Conservation (phyloP, 2,797 vertebrate species). For the Cuniculus paca region DNA sequence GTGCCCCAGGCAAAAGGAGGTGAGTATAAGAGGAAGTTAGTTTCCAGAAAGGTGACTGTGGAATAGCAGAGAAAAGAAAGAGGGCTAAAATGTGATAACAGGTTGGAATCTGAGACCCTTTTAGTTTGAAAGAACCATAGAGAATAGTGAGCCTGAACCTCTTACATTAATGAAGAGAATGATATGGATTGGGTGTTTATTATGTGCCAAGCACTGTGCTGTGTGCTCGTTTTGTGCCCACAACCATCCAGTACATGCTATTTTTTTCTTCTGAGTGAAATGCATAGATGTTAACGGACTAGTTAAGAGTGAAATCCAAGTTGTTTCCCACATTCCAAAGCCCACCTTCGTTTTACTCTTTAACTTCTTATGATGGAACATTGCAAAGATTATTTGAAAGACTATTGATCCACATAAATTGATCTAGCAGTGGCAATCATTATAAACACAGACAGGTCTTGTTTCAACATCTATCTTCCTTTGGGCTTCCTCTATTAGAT, state of each 20-base stretch:
- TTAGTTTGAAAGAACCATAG: not conserved
- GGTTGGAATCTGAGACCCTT: not conserved
- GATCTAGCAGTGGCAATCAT: not conserved
- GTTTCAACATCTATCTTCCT: not conserved
- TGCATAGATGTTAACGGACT: not conserved
- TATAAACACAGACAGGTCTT: not conserved
- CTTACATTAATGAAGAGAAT: not conserved
- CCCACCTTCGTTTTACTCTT: not conserved
- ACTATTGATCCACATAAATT: not conserved
- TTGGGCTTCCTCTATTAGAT: not conserved
- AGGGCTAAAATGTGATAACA: not conserved
- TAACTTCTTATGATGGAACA: not conserved
- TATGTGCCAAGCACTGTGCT: not conserved
- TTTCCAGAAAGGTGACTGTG: slow-evolving; percentile 31
- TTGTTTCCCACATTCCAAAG: not conserved
- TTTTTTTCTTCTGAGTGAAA: not conserved
- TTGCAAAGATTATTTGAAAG: slow-evolving; percentile 16
- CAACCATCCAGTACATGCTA: not conserved
- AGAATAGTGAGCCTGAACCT: not conserved
- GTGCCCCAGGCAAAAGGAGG: not conserved
- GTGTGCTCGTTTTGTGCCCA: not conserved
- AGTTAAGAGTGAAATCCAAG: not conserved
- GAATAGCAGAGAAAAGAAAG: not conserved
- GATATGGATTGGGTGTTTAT: not conserved
- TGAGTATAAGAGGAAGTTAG: not conserved